Percentiles rank a stretch among this genome's conserved stretches.
Evolutionary conservation across 1,140 invertebrate genomes (phyloP).

Genomic region (Sminthurides bifidus): DNA sequence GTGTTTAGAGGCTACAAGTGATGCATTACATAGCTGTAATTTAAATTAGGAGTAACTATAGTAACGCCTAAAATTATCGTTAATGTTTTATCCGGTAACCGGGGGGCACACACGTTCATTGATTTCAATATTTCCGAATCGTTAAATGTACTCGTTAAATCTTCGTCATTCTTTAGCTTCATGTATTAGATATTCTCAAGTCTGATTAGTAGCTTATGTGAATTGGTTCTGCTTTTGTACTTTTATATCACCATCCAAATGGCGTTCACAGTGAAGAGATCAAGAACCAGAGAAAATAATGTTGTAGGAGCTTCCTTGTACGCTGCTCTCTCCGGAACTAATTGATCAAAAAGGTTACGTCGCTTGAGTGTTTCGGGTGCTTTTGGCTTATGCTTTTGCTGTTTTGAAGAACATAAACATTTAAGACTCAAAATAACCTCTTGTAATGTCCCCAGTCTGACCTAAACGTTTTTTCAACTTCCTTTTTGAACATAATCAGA

Average conservation of each 20-base stretch:
- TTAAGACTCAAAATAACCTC: background rate
- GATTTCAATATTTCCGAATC: no score
- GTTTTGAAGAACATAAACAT: background rate
- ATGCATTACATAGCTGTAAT: no score
- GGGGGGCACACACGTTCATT: no score
- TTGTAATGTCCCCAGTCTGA: background rate
- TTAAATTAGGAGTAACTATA: no score
- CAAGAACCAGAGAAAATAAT: constrained; percentile 47
- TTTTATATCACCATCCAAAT: background rate
- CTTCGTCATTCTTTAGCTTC: no score
- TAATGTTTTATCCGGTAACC: no score
- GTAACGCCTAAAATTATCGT: no score
- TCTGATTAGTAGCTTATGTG: constrained; percentile 3
- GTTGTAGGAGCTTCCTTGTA: constrained; percentile 35
- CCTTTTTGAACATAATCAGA: background rate
- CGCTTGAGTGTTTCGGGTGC: background rate
- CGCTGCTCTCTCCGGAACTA: constrained; percentile 16
- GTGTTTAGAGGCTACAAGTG: no score
- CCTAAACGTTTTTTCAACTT: background rate
- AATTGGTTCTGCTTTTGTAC: background rate
- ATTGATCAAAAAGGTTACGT: background rate
- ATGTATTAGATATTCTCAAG: no score
- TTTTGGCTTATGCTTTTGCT: background rate
- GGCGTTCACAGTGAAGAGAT: constrained; percentile 40
- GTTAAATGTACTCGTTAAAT: no score